Percentiles rank a stretch among this genome's conserved stretches.
Conservation (phyloP, 1,140 invertebrate genomes). For the Stenopsyche tienmushanensis region DNA sequence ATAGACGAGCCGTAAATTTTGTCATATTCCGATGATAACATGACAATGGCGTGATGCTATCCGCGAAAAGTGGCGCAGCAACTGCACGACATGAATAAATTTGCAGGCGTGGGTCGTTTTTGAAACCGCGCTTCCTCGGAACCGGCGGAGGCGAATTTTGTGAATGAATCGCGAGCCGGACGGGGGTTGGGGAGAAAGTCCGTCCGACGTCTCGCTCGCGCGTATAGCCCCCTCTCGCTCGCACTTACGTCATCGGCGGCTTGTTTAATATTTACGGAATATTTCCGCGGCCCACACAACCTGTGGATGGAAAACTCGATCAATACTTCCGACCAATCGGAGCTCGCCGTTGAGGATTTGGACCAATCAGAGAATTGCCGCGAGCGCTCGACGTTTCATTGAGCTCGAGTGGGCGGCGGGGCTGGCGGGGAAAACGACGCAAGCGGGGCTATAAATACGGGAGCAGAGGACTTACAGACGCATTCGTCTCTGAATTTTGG, state of each 20-base stretch:
- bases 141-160: slow-evolving; percentile 31
- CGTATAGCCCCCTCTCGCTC: slow-evolving; percentile 19
- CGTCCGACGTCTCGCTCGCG: slow-evolving; percentile 13
- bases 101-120: slow-evolving; percentile 26
- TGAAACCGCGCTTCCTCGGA: slow-evolving; percentile 15
- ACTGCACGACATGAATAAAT: slow-evolving; percentile 10
- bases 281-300: slow-evolving; percentile 41
- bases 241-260: slow-evolving; percentile 32
- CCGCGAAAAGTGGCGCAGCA: background rate
- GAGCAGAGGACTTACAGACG: slow-evolving; percentile 29
- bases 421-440: slow-evolving; percentile 44
- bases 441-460: slow-evolving; percentile 56
- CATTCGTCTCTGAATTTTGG: slow-evolving; percentile 13
- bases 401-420: slow-evolving; percentile 61
- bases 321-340: slow-evolving; percentile 34
- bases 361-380: slow-evolving; percentile 32
- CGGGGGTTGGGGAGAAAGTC: slow-evolving; percentile 2
- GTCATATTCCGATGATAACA: too few relatives aligned
- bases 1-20: too few relatives aligned
- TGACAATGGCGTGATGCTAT: background rate
- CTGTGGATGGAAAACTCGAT: slow-evolving; percentile 36
- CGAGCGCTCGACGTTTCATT: slow-evolving; percentile 55
- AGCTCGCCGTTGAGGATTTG: slow-evolving; percentile 1
- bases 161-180: slow-evolving; percentile 35
- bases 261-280: slow-evolving; percentile 39